phyloP scores from a whole-genome alignment of 2,797 vertebrate species.

The Sebastolobus altivelis region DNA sequence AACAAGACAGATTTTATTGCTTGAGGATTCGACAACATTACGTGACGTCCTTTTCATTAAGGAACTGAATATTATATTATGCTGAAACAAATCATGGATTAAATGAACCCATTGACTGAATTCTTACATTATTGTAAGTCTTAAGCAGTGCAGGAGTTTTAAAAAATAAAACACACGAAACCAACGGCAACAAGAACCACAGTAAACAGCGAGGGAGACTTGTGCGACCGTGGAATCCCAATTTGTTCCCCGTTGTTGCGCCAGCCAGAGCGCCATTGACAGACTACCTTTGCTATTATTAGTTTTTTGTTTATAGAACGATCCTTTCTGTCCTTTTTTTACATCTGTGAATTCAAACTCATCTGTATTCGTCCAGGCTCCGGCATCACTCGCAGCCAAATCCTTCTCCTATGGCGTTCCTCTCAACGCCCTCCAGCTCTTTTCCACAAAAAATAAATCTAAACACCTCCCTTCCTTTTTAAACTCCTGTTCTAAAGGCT shows the following conservation, averaged over 20 bases:
- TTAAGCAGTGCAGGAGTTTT: slow-evolving; percentile 24
- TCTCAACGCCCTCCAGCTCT: slow-evolving; percentile 55
- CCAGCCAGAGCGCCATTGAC: slow-evolving; percentile 55
- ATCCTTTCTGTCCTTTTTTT: slow-evolving; percentile 33
- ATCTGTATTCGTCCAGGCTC: slow-evolving; percentile 72
- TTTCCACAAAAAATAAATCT: slow-evolving; percentile 15
- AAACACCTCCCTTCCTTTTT: slow-evolving; percentile 10
- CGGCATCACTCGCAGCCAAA: slow-evolving; percentile 65
- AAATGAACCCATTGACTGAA: background rate
- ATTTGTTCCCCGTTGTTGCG: slow-evolving; percentile 67
- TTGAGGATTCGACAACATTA: background rate
- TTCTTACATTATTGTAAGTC: background rate
- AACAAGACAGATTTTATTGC: background rate
- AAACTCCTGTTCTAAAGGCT: slow-evolving; percentile 30
- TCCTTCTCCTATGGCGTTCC: slow-evolving; percentile 56
- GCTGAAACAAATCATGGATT: background rate
- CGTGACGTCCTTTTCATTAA: background rate
- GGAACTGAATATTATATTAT: background rate
- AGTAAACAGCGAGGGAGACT: slow-evolving; percentile 47
- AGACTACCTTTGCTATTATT: slow-evolving; percentile 56
- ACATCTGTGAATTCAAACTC: slow-evolving; percentile 62
- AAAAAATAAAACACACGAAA: slow-evolving; percentile 30
- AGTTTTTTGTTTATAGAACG: slow-evolving; percentile 32
- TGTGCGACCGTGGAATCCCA: slow-evolving; percentile 71
- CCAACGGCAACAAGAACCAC: slow-evolving; percentile 37